Conservation (phyloP, 1,140 invertebrate genomes). For the Drosophila mojavensis region DNA sequence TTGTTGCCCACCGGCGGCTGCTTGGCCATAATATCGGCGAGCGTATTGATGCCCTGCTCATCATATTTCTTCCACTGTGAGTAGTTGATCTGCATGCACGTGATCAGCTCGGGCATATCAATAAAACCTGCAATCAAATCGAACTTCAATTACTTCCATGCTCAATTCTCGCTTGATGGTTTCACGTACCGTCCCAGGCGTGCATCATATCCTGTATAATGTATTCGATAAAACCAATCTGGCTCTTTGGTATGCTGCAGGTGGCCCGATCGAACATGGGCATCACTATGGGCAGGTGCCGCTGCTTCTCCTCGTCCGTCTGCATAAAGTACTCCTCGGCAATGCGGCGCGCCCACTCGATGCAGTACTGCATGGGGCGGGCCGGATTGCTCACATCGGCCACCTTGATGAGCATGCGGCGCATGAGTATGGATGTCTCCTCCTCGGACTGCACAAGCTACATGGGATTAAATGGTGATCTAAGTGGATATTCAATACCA, state of each 20-base stretch:
- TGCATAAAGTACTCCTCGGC: slow-evolving; percentile 97
- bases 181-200: slow-evolving; percentile 93
- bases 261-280: slow-evolving; percentile 96
- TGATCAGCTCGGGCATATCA: slow-evolving; percentile 95
- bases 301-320: slow-evolving; percentile 96
- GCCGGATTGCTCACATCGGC: slow-evolving; percentile 98
- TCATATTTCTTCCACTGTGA: slow-evolving; percentile 94
- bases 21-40: slow-evolving; percentile 87
- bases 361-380: slow-evolving; percentile 91
- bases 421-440: slow-evolving; percentile 82
- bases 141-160: not conserved
- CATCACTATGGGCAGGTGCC: slow-evolving; percentile 96
- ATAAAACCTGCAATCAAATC: slow-evolving; percentile 90
- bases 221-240: slow-evolving; percentile 98
- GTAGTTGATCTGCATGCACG: slow-evolving; percentile 93
- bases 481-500: not conserved
- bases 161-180: not conserved
- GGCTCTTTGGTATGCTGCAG: slow-evolving; percentile 97
- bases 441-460: slow-evolving; percentile 74
- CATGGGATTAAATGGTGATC: not conserved
- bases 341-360: slow-evolving; percentile 95
- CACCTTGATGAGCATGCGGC: slow-evolving; percentile 98
- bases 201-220: slow-evolving; percentile 99
- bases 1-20: slow-evolving; percentile 74
- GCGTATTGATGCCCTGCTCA: slow-evolving; percentile 89